Conservation (phyloP, 2,888 invertebrate genomes). For the Callosobruchus maculatus region DNA sequence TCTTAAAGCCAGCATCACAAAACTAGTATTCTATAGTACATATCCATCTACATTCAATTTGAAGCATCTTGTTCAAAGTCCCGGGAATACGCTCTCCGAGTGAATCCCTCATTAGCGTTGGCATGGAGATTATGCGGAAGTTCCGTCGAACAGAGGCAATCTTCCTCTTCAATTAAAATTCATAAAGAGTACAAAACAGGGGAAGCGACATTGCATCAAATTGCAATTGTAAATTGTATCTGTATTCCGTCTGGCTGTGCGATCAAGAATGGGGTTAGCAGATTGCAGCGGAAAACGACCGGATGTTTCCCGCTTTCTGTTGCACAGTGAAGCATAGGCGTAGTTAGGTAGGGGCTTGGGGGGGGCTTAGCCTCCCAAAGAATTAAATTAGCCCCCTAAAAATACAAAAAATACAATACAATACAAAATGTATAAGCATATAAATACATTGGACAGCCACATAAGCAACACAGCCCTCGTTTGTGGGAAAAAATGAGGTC, state of each 20-base stretch:
- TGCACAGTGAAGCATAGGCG: too few species aligned
- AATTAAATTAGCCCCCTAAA: too few species aligned
- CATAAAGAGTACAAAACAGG: background rate
- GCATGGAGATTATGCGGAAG: background rate
- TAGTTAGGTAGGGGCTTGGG: too few species aligned
- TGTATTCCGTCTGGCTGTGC: background rate
- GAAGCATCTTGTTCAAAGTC: background rate
- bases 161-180: background rate
- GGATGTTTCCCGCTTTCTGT: background rate
- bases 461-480: too few species aligned
- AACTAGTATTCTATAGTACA: too few species aligned
- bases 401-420: too few species aligned
- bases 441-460: too few species aligned
- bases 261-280: background rate
- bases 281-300: background rate
- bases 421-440: too few species aligned
- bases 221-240: background rate
- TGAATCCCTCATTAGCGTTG: background rate
- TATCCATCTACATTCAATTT: background rate
- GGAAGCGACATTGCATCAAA: background rate
- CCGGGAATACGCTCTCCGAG: background rate
- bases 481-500: too few species aligned
- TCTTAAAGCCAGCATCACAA: too few species aligned
- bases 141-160: background rate
- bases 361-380: too few species aligned